These are phyloP conservation scores for Tolypeutes matacus DNA, from an alignment of 2,797 vertebrate species.

Conservation along the genomic window DNA sequence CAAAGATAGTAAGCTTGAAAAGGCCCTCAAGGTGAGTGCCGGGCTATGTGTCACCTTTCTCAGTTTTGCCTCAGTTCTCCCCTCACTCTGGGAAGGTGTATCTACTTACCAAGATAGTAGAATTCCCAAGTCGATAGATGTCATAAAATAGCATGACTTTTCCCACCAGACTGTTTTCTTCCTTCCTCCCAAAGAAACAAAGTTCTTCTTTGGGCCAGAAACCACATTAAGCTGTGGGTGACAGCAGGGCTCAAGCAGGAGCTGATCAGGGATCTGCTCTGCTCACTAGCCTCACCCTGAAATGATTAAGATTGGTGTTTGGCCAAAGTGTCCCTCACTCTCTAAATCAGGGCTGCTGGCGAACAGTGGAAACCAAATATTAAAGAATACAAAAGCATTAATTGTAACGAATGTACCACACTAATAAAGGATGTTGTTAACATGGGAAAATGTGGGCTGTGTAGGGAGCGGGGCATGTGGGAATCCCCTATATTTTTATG, in stretches of 20 bases:
- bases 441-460: no score
- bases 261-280: accelerated
- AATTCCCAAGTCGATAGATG: neutral
- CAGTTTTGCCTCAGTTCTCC: neutral
- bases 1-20: conserved; percentile 93
- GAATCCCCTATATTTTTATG: no score
- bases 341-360: accelerated
- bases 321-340: accelerated
- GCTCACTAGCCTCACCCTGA: accelerated
- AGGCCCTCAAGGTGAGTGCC: conserved; percentile 93
- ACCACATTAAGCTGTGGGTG: neutral
- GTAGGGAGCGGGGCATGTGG: no score
- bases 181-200: neutral
- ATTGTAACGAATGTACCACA: no score
- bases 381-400: neutral
- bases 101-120: neutral
- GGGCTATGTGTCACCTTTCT: neutral
- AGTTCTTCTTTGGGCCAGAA: neutral
- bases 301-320: accelerated
- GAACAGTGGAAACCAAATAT: accelerated
- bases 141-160: neutral
- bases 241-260: neutral
- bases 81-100: neutral
- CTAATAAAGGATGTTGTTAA: no score
- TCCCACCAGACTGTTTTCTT: neutral